Conservation (phyloP, 2,113 vertebrate species). For the Donacobius atricapilla region DNA sequence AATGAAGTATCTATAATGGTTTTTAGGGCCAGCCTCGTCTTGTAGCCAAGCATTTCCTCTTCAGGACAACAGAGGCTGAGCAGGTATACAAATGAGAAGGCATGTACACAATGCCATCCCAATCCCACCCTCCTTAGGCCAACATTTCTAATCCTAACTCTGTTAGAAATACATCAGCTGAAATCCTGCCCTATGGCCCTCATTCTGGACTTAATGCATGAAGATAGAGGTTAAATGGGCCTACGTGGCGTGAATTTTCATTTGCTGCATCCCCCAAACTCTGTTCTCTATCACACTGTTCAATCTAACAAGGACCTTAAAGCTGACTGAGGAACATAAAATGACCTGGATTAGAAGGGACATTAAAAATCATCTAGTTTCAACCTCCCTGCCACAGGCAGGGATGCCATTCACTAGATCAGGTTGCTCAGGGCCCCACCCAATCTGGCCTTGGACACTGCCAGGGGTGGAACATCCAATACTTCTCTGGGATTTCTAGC, state of each 20-base stretch:
- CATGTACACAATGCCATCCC: neutral
- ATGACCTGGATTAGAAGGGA: neutral
- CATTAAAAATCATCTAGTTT: neutral
- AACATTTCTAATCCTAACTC: neutral
- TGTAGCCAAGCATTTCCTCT: neutral
- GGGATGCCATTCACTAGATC: neutral
- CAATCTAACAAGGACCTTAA: neutral
- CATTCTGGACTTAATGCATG: neutral
- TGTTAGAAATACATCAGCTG: neutral
- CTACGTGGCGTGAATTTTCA: rapidly evolving
- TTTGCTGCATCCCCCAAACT: neutral
- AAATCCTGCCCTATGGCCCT: neutral
- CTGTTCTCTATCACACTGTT: neutral
- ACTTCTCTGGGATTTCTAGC: neutral
- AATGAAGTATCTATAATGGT: neutral
- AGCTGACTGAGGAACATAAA: neutral
- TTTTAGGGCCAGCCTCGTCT: neutral
- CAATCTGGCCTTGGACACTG: neutral
- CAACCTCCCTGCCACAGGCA: neutral
- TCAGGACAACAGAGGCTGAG: neutral
- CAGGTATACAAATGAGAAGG: neutral
- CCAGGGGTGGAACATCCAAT: neutral
- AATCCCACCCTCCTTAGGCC: neutral
- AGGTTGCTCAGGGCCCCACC: neutral
- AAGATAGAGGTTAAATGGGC: neutral